A percentile compares a stretch with the other conserved stretches of the same genome.
phyloP scores from a whole-genome alignment of 2,797 vertebrate genomes.

The Spondyliosoma cantharus region DNA sequence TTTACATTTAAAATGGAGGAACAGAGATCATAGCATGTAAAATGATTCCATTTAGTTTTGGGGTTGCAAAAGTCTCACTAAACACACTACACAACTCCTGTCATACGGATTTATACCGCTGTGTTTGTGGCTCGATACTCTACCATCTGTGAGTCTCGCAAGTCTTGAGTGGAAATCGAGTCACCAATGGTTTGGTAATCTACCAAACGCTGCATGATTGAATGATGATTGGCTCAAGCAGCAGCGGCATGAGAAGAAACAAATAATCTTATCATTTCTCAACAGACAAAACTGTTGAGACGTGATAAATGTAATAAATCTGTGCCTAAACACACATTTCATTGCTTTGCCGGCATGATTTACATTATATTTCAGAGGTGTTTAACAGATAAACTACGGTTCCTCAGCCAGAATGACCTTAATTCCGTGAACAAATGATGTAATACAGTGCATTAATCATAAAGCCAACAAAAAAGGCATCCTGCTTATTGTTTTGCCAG shows the following conservation, averaged over 20 bases:
- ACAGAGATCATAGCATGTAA: background rate
- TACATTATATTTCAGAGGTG: slow-evolving; percentile 41
- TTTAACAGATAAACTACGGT: slow-evolving; percentile 29
- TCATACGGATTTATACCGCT: slow-evolving; percentile 30
- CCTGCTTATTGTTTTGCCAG: slow-evolving; percentile 43
- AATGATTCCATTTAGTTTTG: slow-evolving; percentile 6
- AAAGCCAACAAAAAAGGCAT: slow-evolving; percentile 13
- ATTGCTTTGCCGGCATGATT: slow-evolving; percentile 43
- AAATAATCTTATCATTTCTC: slow-evolving; percentile 64
- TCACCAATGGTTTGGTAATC: slow-evolving; percentile 45
- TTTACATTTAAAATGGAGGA: background rate
- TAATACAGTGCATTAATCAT: slow-evolving; percentile 24
- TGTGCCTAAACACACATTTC: slow-evolving; percentile 9
- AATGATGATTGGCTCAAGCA: slow-evolving; percentile 61
- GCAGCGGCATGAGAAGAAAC: slow-evolving; percentile 21
- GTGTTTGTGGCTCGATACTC: slow-evolving; percentile 22
- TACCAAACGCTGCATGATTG: slow-evolving; percentile 58
- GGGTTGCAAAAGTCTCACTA: slow-evolving; percentile 3
- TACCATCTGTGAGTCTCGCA: slow-evolving; percentile 56
- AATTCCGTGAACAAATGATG: slow-evolving; percentile 45
- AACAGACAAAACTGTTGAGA: slow-evolving; percentile 48
- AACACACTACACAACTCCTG: slow-evolving; percentile 28
- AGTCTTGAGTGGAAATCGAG: slow-evolving; percentile 56
- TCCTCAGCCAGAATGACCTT: slow-evolving; percentile 21
- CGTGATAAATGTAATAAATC: slow-evolving; percentile 6